Evolutionary conservation across 2,888 invertebrate species (phyloP), one percentile per base, ranked within the genome.

Genomic region (Tuta absoluta): DNA sequence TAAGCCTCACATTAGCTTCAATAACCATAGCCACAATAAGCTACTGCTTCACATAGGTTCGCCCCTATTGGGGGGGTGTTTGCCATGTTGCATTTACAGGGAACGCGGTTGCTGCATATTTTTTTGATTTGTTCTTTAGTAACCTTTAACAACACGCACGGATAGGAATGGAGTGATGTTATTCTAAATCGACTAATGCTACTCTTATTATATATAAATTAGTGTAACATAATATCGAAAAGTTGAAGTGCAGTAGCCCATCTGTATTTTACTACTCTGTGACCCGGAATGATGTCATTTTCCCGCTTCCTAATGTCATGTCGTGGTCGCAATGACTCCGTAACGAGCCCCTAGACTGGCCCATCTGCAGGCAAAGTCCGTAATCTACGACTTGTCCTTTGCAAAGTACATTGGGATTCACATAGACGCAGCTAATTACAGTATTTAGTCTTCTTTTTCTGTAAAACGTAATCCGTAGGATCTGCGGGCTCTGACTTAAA

Each of bases 271-370:
- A 10, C 57, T 69, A 51, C 57, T 67, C 72, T 72, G 67, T 69
- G 71, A 10, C 60, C 28, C 41, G 28, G 63, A 68, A 68, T 59
- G 69, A 68, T 38, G 69, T 68, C 65, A 72, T 72, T 71, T 72
- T 67, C 68, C 62, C 61, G 64, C 66, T 65, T 57, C 67, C 67
- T 68, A 71, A 72, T 71, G 69, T 66, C 63, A 62, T 68, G 69
- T 68, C 70, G 68, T 66, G 72, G 68, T 68, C 69, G 64, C 69
- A 72, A 73, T 74, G 69, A 70, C 71, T 72, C 67, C 69, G 70
- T 73, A 71, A 73, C 71, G 72, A 72, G 69, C 56, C 59, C 65
- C 61, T 23, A n/a, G 51, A 10, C 49, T 21, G 12, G 38, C 19
- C 28, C 57, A 19, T 33, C 57, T 57, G 37, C 57, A 33, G 33